These are phyloP conservation scores for Hypanus sabinus DNA, from an alignment of 2,113 vertebrate genomes.

Conservation along the genomic window DNA sequence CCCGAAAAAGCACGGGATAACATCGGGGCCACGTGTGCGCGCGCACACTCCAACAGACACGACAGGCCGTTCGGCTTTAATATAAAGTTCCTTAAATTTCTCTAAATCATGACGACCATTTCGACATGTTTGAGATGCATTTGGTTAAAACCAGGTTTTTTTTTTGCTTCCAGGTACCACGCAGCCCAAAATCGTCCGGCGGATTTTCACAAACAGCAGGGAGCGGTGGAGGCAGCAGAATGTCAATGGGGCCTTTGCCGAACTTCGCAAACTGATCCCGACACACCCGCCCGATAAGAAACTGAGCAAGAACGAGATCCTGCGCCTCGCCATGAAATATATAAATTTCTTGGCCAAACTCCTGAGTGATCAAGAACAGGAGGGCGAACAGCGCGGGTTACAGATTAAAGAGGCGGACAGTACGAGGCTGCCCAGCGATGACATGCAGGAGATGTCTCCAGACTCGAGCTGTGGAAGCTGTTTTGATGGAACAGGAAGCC, in stretches of 20 bases:
- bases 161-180: background rate
- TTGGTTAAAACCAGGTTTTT: background rate
- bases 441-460: conserved; percentile 82
- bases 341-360: conserved; percentile 94
- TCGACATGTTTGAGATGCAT: too few species aligned
- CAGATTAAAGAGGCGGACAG: background rate
- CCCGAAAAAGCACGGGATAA: background rate
- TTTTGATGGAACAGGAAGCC: conserved; percentile 80
- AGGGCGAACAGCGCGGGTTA: conserved; percentile 56
- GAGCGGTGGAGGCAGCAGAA: conserved; percentile 94
- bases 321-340: conserved; percentile 92
- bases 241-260: conserved; percentile 83
- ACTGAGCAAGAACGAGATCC: conserved; percentile 91
- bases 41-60: too few species aligned
- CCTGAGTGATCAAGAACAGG: conserved; percentile 82
- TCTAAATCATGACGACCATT: background rate
- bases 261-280: conserved; percentile 89
- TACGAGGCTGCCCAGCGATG: conserved; percentile 67
- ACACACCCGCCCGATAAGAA: conserved; percentile 89
- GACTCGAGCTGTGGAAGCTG: conserved; percentile 87
- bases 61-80: background rate
- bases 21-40: background rate
- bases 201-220: conserved; percentile 90
- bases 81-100: background rate
- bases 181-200: conserved; percentile 83